phyloP scores from a whole-genome alignment of 2,113 vertebrate genomes.

The Hippocampus abdominalis region DNA sequence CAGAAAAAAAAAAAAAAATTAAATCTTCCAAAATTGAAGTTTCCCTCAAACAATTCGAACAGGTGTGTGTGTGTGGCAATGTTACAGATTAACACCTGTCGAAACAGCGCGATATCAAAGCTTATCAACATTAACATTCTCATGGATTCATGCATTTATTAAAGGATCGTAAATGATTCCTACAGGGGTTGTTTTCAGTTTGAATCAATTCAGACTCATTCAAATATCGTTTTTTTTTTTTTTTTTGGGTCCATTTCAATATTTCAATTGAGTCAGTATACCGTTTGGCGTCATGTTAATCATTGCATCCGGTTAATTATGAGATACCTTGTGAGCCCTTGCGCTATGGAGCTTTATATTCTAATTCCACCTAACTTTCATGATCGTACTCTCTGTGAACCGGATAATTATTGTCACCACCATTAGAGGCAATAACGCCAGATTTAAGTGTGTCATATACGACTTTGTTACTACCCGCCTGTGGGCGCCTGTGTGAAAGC shows the following conservation, averaged over 20 bases:
- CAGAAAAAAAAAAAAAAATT: no score
- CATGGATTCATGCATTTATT: neutral
- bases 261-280: conserved; percentile 26
- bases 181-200: conserved; percentile 1
- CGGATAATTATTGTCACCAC: conserved; percentile 16
- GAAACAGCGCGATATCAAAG: neutral
- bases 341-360: conserved; percentile 27
- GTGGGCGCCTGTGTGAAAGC: neutral
- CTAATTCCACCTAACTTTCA: conserved; percentile 1
- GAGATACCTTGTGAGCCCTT: conserved; percentile 20
- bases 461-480: conserved; percentile 8
- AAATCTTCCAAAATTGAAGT: neutral
- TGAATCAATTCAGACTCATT: conserved; percentile 5
- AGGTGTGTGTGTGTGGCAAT: neutral
- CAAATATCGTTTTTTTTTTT: neutral
- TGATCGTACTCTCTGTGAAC: conserved; percentile 13
- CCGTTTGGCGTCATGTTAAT: conserved; percentile 16
- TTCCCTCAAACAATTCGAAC: neutral
- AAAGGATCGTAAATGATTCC: neutral
- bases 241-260: conserved; percentile 5
- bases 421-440: conserved; percentile 6
- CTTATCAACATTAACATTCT: neutral
- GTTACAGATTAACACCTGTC: neutral
- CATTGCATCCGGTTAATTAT: conserved; percentile 36
- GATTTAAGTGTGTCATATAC: conserved; percentile 22